Evolutionary conservation across 2,113 vertebrate genomes (phyloP).

Genomic region (Pardalotus punctatus): DNA sequence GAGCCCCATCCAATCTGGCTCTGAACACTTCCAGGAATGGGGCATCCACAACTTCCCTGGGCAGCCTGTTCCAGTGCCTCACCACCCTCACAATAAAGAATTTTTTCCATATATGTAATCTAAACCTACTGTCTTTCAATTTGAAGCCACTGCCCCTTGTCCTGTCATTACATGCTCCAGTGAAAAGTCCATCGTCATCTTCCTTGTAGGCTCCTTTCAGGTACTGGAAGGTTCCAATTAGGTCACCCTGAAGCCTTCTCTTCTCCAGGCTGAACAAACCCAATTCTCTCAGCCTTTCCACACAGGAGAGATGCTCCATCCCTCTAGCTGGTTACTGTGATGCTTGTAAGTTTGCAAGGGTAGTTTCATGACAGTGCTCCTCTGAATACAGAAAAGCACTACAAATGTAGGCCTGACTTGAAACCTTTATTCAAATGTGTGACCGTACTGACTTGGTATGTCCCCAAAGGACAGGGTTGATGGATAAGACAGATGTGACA

Average conservation of each 20-base stretch:
- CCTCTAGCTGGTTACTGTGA: neutral
- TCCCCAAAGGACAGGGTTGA: neutral
- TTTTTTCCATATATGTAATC: neutral
- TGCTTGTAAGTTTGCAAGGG: neutral
- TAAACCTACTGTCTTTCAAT: neutral
- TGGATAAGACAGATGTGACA: neutral
- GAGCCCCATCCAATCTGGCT: neutral
- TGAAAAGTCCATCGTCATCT: neutral
- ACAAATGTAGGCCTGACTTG: neutral
- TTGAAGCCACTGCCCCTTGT: neutral
- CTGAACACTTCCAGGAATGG: neutral
- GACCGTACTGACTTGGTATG: neutral
- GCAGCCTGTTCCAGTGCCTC: neutral
- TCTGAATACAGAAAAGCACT: neutral
- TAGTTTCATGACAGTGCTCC: neutral
- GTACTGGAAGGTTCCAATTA: neutral
- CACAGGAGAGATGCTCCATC: neutral
- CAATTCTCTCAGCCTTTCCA: neutral
- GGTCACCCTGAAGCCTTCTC: neutral
- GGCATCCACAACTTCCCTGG: neutral
- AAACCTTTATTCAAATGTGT: neutral
- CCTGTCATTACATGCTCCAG: neutral
- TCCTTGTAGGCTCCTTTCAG: neutral
- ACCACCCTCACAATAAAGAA: neutral
- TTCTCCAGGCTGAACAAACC: neutral